Evolutionary conservation across 1,140 invertebrate genomes (phyloP).

Genomic region (Mamestra configurata): DNA sequence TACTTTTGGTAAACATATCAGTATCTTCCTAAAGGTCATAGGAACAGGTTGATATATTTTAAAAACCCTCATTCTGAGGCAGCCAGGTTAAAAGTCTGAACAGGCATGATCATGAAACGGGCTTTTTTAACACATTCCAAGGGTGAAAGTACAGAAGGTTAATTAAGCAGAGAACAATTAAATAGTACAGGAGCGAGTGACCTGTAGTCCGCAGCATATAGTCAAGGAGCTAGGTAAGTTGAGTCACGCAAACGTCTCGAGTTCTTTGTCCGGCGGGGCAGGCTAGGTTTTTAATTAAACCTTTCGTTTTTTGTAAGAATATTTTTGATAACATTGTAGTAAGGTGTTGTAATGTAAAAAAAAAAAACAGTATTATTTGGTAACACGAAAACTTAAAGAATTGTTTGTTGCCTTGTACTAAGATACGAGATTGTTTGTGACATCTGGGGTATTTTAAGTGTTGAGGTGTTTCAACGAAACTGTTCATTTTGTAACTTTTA

Average conservation of each 20-base stretch:
- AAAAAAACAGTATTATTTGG: background rate
- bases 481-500: no score
- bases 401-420: background rate
- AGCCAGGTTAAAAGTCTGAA: no score
- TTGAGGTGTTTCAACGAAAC: no score
- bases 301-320: slow-evolving; percentile 19
- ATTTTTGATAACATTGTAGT: slow-evolving; percentile 33
- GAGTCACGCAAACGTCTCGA: slow-evolving; percentile 25
- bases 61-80: no score
- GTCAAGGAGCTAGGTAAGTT: background rate
- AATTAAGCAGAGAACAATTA: slow-evolving; percentile 16
- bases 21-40: no score
- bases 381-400: background rate
- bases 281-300: slow-evolving; percentile 22
- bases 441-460: no score
- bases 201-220: slow-evolving; percentile 10
- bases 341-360: background rate
- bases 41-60: no score
- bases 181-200: slow-evolving; percentile 31
- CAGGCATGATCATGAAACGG: no score
- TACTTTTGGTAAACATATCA: no score
- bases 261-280: slow-evolving; percentile 1
- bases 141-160: slow-evolving; percentile 1
- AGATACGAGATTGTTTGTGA: no score
- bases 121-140: background rate